A percentile compares a stretch with the other conserved stretches of the same genome.
Conservation (phyloP, 2,797 vertebrate genomes). For the Bovichtus variegatus region DNA sequence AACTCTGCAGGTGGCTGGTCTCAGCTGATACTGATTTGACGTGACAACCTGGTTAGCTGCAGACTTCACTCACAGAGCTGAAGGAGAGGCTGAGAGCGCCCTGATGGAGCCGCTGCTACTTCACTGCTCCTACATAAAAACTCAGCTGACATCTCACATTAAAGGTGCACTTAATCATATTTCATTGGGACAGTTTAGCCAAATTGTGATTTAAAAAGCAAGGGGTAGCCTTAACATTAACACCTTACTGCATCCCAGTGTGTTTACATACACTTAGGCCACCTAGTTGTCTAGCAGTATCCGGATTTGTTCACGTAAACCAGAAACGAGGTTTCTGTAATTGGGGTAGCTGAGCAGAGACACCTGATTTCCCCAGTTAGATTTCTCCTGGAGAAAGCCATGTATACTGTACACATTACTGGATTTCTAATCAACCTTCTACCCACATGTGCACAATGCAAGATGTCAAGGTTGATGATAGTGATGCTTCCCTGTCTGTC, state of each 20-base stretch:
- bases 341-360: not conserved
- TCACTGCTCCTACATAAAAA: slow-evolving; percentile 8
- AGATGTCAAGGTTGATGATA: not conserved
- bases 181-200: not conserved
- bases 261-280: not conserved
- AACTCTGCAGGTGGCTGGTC: slow-evolving; percentile 55
- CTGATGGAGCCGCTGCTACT: not conserved
- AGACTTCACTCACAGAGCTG: slow-evolving; percentile 41
- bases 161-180: slow-evolving; percentile 39
- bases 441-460: not conserved
- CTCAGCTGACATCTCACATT: slow-evolving; percentile 15
- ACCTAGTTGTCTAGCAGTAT: not conserved
- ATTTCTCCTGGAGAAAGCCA: not conserved
- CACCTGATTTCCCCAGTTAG: not conserved
- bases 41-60: slow-evolving; percentile 56
- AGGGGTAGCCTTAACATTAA: not conserved
- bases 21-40: slow-evolving; percentile 59
- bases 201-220: not conserved
- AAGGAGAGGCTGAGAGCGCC: slow-evolving; percentile 9
- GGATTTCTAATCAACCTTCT: not conserved
- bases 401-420: not conserved
- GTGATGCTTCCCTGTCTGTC: not conserved
- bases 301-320: not conserved
- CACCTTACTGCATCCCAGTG: not conserved
- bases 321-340: not conserved